A percentile compares a stretch with the other conserved stretches of the same genome.
Conservation (phyloP, 1,140 invertebrate species). For the Drosophila quadrilineata region DNA sequence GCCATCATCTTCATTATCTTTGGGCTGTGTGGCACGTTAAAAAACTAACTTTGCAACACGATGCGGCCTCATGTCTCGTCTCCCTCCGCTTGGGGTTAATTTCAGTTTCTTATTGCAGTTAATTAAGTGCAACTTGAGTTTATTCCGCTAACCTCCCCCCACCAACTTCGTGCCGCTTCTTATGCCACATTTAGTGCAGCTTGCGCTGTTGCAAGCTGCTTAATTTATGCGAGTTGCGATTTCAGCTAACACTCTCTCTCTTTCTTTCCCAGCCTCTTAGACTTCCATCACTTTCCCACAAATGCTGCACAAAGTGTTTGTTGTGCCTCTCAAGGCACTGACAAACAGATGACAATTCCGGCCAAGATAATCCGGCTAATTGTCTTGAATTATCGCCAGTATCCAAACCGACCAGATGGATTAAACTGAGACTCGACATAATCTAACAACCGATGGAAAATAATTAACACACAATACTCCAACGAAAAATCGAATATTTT, state of each 20-base stretch:
- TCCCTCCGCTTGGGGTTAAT: conserved; percentile 46
- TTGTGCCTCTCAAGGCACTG: conserved; percentile 63
- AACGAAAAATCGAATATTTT: too few relatives aligned
- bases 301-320: not conserved
- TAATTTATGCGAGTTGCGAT: conserved; percentile 59
- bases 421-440: not conserved
- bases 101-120: conserved; percentile 76
- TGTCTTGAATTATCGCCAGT: conserved; percentile 15
- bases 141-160: not conserved
- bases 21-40: conserved; percentile 12
- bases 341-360: conserved; percentile 46
- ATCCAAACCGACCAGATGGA: not conserved
- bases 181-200: not conserved
- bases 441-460: too few relatives aligned
- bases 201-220: conserved; percentile 41
- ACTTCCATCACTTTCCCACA: not conserved
- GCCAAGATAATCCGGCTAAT: conserved; percentile 32
- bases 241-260: too few relatives aligned
- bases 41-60: conserved; percentile 35
- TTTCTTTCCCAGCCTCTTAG: not conserved
- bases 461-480: too few relatives aligned
- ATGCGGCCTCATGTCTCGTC: not conserved
- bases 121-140: conserved; percentile 75
- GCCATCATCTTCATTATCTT: conserved; percentile 16
- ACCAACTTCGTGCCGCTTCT: not conserved